A percentile compares a stretch with the other conserved stretches of the same genome.
Evolutionary conservation across 2,113 vertebrate species (phyloP).

Genomic region (Brachypodius melanocephalos): DNA sequence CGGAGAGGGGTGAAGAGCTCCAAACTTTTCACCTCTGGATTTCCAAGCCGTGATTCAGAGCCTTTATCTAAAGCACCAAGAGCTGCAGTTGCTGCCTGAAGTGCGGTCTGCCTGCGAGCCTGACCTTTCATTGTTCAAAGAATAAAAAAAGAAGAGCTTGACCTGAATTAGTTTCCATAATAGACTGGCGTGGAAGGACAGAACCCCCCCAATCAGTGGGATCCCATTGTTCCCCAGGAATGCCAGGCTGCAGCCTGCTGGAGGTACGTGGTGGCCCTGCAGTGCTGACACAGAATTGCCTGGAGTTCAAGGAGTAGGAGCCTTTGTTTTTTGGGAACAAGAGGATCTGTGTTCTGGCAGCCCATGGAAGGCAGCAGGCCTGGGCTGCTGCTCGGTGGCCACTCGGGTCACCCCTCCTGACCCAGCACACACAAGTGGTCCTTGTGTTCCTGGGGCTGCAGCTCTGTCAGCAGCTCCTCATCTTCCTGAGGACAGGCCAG

Average conservation of each 20-base stretch:
- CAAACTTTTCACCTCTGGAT: background rate
- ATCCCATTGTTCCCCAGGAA: background rate
- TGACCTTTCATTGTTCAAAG: background rate
- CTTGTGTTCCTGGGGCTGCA: background rate
- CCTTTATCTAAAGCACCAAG: background rate
- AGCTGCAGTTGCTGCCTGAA: background rate
- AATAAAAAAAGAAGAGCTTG: background rate
- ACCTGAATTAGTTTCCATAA: background rate
- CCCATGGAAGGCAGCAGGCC: background rate
- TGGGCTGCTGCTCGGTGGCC: background rate
- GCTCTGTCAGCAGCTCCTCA: background rate
- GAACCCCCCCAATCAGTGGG: background rate
- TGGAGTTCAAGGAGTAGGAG: constrained; percentile 1
- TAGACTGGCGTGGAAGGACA: background rate
- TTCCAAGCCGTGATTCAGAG: background rate
- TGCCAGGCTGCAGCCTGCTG: background rate
- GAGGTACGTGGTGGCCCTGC: background rate
- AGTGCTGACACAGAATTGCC: background rate
- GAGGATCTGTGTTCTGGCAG: background rate
- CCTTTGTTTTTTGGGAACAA: constrained; percentile 5
- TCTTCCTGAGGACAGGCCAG: fast-evolving
- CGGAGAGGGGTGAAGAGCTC: background rate
- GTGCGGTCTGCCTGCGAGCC: background rate
- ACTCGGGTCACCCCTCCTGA: background rate
- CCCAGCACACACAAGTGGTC: background rate